Base-by-base conservation (phyloP, 2,113 vertebrate genomes). In the Tapirus terrestris region DNA sequence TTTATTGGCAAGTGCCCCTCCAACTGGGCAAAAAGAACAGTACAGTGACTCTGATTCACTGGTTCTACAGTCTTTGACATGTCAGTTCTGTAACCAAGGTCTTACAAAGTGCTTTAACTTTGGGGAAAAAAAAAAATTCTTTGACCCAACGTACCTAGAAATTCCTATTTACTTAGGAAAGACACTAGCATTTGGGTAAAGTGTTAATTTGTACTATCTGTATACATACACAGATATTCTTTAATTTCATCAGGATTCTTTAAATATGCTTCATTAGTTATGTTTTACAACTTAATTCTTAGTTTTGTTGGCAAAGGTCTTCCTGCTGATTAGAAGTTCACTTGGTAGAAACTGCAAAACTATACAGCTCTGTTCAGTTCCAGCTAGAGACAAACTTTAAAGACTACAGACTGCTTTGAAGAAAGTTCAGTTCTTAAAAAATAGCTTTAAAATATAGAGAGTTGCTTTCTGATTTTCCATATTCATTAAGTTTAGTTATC, bases 371-470 rank as follows among this genome's bases (percentile, higher is more conserved):
- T 92, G 33, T 25, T 94, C 39, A 56, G 21, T 91, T 76, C n/a
- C n/a, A 91, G 27, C 25, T 89, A 89, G 33, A 84, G 67, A 89
- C 36, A 93, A 93, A 95, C 17, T 80, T n/a, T 29, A 7, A 89
- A 82, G 21, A 85, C 48, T 31, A 88, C 0, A 76, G 39, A 60
- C 0, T 48, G 20, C n/a, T 95, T 89, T 91, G 65, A 76, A 91
- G 31, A 68, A 93, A 95, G 56, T 33, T 77, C 68, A 87, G 67
- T 23, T 92, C 48, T 92, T 77, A 93, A 23, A 90, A 96, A 95
- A 95, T 16, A 70, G 18, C 61, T 97, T 94, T 89, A 82, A 93
- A 86, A 91, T 73, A 92, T 12, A 75, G 17, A 5, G 8, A 67
- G 70, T 76, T 95, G 43, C 45, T 97, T 96, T 80, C 86, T 43